These are phyloP conservation scores for Proales similis DNA, from an alignment of 1,140 invertebrate genomes.

Conservation along the genomic window DNA sequence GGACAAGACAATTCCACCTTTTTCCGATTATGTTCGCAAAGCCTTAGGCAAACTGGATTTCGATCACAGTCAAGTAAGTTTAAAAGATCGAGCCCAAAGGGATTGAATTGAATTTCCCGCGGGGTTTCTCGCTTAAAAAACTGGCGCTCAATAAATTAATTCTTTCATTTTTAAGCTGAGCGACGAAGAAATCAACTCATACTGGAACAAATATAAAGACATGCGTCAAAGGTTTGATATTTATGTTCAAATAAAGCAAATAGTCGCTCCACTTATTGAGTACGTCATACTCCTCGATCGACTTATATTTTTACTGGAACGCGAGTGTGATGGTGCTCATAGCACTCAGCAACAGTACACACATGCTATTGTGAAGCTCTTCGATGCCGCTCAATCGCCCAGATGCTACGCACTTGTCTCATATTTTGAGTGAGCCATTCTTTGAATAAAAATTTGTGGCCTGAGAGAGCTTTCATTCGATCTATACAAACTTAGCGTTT, in stretches of 20 bases:
- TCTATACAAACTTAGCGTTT: too few species aligned
- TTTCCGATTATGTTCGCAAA: conserved; percentile 33
- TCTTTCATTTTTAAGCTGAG: conserved; percentile 1
- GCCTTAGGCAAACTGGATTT: conserved; percentile 24
- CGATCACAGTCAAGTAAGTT: not conserved
- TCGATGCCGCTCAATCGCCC: conserved; percentile 17
- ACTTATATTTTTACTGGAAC: conserved; percentile 26
- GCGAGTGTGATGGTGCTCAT: too few species aligned
- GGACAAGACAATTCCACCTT: conserved; percentile 2
- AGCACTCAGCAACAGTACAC: conserved; percentile 13
- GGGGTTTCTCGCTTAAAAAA: not conserved
- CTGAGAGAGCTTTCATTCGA: too few species aligned
- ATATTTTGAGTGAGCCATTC: too few species aligned
- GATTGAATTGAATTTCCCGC: not conserved
- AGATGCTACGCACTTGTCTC: conserved; percentile 31
- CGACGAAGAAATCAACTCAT: not conserved
- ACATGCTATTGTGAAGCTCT: conserved; percentile 17
- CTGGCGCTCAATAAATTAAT: not conserved
- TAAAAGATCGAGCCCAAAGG: too few species aligned
- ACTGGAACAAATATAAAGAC: not conserved
- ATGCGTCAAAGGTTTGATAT: conserved; percentile 9
- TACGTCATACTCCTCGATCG: conserved; percentile 26
- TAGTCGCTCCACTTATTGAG: conserved; percentile 28
- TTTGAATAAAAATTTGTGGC: too few species aligned
- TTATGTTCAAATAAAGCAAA: conserved; percentile 36